Conservation (phyloP, 2,113 vertebrate species). For the Sturnus vulgaris region DNA sequence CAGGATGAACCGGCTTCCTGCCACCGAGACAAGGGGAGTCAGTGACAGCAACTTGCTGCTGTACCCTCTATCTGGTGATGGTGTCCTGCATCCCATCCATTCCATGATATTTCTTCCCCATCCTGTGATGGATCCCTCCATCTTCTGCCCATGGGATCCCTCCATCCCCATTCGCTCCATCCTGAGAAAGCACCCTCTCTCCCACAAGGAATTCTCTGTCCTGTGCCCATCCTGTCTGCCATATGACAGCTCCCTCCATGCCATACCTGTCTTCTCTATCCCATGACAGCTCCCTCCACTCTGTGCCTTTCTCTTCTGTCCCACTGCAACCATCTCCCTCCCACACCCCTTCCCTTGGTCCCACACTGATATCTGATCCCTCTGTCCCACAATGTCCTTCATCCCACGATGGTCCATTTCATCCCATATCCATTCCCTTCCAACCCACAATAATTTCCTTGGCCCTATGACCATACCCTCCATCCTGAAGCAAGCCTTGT, state of each 20-base stretch:
- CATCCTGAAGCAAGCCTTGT: neutral
- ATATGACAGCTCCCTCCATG: neutral
- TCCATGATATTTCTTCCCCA: accelerated
- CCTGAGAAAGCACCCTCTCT: neutral
- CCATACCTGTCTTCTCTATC: neutral
- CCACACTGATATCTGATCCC: neutral
- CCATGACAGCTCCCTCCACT: neutral
- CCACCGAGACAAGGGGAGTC: neutral
- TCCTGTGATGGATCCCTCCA: neutral
- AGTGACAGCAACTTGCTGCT: neutral
- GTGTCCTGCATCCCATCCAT: neutral
- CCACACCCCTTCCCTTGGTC: neutral
- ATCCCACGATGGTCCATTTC: neutral
- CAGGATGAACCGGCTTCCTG: conserved; percentile 94
- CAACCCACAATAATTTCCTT: neutral
- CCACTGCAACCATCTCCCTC: neutral
- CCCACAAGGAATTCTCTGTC: neutral
- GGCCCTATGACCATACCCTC: neutral
- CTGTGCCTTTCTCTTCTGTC: neutral
- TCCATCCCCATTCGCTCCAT: neutral
- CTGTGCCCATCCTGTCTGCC: neutral
- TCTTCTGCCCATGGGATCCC: neutral
- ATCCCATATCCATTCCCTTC: neutral
- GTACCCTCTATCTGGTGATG: neutral
- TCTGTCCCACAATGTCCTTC: neutral